Evolutionary conservation across 1,140 invertebrate species (phyloP).

Genomic region (Drosophila repletoides): DNA sequence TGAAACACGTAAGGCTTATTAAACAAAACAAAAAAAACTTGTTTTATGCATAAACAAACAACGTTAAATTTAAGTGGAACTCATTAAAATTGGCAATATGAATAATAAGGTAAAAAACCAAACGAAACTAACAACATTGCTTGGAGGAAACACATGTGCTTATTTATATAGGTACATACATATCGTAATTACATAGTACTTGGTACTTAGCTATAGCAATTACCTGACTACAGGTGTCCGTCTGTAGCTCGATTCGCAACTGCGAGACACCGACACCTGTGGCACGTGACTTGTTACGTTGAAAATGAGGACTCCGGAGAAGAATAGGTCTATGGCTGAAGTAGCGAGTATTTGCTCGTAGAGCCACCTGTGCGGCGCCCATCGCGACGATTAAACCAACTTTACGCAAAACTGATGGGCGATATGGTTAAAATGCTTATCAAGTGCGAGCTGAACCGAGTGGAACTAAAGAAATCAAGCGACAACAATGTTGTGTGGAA

Average conservation of each 20-base stretch:
- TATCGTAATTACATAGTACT: background rate
- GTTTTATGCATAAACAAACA: background rate
- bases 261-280: conserved; percentile 39
- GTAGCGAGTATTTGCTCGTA: background rate
- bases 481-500: conserved; percentile 13
- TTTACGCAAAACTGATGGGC: conserved; percentile 4
- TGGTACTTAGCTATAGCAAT: conserved; percentile 2
- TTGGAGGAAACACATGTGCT: background rate
- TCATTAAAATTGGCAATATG: too few relatives aligned
- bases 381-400: conserved; percentile 4
- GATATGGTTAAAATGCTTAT: conserved; percentile 19
- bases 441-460: conserved; percentile 1
- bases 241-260: conserved; percentile 17
- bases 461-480: conserved; percentile 1
- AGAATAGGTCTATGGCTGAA: background rate
- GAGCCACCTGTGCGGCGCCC: background rate
- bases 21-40: too few relatives aligned
- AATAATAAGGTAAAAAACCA: background rate
- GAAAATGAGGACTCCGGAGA: conserved; percentile 6
- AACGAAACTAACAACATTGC: background rate
- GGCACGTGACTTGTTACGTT: conserved; percentile 43
- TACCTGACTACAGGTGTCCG: conserved; percentile 15
- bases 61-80: too few relatives aligned
- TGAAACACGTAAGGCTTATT: too few relatives aligned
- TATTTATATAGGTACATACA: background rate